phyloP scores from a whole-genome alignment of 1,140 invertebrate species.

The Danaus plexippus region DNA sequence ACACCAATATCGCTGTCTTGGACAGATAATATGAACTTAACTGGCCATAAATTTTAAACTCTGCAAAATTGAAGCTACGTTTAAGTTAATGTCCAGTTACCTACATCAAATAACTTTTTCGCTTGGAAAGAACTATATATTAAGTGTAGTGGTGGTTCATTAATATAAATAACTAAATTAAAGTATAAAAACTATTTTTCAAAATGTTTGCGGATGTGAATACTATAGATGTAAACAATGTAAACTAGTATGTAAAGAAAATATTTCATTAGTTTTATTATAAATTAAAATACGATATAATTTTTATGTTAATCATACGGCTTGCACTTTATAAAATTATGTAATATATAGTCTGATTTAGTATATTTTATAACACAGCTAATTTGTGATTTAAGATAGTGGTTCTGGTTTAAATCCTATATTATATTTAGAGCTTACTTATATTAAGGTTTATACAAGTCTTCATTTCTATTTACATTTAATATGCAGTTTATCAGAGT shows the following conservation, averaged over 20 bases:
- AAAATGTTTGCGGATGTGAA: constrained; percentile 4
- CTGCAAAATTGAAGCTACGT: too few species aligned
- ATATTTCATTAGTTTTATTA: constrained; percentile 4
- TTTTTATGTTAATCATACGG: constrained; percentile 3
- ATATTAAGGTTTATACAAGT: not conserved
- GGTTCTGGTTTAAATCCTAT: constrained; percentile 14
- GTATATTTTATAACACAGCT: constrained; percentile 12
- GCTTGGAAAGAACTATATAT: too few species aligned
- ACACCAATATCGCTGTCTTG: too few species aligned
- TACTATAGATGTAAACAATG: constrained; percentile 6
- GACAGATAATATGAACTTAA: too few species aligned
- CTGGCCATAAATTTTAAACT: too few species aligned
- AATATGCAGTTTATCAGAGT: too few species aligned
- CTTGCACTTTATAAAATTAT: constrained; percentile 15
- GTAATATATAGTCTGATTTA: constrained; percentile 14
- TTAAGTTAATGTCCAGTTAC: too few species aligned
- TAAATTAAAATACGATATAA: too few species aligned
- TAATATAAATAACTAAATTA: too few species aligned
- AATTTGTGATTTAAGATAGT: constrained; percentile 19
- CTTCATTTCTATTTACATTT: too few species aligned
- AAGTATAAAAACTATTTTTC: constrained; percentile 3
- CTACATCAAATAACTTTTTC: too few species aligned
- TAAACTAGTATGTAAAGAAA: constrained; percentile 10
- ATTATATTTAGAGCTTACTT: constrained; percentile 10
- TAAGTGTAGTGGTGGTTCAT: too few species aligned